phyloP scores from a whole-genome alignment of 2,113 vertebrate genomes.

The Dicentrarchus labrax region DNA sequence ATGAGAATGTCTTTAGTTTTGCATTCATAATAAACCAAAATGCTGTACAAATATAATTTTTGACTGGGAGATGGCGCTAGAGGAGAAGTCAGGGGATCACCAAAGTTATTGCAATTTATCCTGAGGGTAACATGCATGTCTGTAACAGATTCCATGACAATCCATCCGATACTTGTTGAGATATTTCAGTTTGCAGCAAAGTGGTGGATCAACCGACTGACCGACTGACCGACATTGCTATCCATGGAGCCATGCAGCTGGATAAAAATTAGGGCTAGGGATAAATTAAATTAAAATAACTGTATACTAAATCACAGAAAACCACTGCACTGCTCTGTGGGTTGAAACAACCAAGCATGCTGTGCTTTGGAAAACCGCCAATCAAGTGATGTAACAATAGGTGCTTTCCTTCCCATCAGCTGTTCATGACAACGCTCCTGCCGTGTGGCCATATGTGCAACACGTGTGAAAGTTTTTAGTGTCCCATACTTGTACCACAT shows the following conservation, averaged over 20 bases:
- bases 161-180: background rate
- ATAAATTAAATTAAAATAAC: background rate
- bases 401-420: constrained; percentile 25
- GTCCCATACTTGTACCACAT: background rate
- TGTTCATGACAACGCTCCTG: background rate
- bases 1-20: background rate
- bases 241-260: background rate
- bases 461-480: background rate
- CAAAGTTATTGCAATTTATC: background rate
- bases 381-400: constrained; percentile 29
- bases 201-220: background rate
- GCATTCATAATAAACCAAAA: background rate
- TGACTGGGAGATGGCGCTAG: background rate
- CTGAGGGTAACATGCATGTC: background rate
- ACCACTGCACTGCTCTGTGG: background rate
- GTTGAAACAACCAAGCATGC: constrained; percentile 9
- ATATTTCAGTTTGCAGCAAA: background rate
- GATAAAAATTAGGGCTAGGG: background rate
- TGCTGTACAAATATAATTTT: background rate
- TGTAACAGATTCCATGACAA: background rate
- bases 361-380: background rate
- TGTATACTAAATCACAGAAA: background rate
- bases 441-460: background rate
- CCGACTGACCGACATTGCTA: background rate
- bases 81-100: background rate